These are phyloP conservation scores for Procambarus virginalis DNA, from an alignment of 1,140 invertebrate genomes.

Conservation along the genomic window DNA sequence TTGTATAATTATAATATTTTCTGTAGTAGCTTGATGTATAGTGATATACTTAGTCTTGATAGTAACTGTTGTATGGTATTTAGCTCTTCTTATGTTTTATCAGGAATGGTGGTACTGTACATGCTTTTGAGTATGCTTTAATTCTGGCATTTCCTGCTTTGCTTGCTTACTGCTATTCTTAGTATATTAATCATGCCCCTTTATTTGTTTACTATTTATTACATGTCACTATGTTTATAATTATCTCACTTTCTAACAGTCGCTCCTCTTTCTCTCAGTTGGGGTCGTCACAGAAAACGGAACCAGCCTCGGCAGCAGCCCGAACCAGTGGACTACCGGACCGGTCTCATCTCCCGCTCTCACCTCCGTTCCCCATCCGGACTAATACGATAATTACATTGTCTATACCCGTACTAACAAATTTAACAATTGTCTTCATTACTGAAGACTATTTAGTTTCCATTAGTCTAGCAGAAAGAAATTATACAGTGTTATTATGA, in stretches of 20 bases:
- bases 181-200: background rate
- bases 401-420: background rate
- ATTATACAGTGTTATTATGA: background rate
- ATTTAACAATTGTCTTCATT: background rate
- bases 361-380: constrained; percentile 91
- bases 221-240: background rate
- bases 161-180: background rate
- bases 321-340: constrained; percentile 86
- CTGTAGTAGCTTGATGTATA: background rate
- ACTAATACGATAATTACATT: constrained; percentile 82
- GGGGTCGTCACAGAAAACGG: constrained; percentile 81
- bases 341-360: constrained; percentile 88
- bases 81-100: background rate
- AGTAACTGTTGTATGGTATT: background rate
- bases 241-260: no score
- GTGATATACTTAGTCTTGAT: background rate
- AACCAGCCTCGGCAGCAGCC: constrained; percentile 79
- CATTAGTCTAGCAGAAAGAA: background rate
- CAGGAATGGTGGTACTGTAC: background rate
- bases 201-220: background rate
- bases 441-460: background rate
- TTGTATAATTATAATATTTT: background rate
- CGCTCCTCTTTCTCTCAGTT: constrained; percentile 74
- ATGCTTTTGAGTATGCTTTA: background rate
- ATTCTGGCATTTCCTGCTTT: background rate